These are phyloP conservation scores for Panurus biarmicus DNA, from an alignment of 2,113 vertebrate species.

Conservation along the genomic window DNA sequence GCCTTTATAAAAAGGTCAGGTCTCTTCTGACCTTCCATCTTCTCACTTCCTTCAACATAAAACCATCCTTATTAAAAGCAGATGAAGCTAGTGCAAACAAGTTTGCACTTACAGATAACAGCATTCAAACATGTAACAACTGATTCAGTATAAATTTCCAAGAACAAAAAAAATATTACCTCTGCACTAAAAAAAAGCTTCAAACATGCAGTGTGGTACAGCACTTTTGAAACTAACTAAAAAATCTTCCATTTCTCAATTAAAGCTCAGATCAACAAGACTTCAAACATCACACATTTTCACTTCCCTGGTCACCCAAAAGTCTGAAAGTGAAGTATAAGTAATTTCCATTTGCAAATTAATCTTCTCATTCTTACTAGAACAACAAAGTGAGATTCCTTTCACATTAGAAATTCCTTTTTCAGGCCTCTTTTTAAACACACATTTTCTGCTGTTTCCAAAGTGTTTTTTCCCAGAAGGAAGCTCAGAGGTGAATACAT, in stretches of 20 bases:
- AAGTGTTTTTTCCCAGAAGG: not conserved
- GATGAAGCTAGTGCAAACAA: not conserved
- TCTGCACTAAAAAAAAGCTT: not conserved
- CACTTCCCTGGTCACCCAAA: not conserved
- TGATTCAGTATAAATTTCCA: not conserved
- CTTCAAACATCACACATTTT: not conserved
- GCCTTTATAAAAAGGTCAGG: not conserved
- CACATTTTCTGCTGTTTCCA: not conserved
- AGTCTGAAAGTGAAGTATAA: accelerated
- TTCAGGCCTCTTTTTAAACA: not conserved
- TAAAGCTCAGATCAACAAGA: not conserved
- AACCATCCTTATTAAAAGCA: not conserved
- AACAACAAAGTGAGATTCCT: not conserved
- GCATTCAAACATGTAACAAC: not conserved
- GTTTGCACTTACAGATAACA: not conserved
- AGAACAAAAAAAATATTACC: not conserved
- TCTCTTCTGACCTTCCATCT: too few species aligned
- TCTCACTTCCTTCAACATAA: not conserved
- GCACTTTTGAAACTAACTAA: not conserved
- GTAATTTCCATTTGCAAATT: not conserved
- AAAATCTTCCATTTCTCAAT: not conserved
- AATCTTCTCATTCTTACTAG: not conserved
- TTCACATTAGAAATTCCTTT: not conserved
- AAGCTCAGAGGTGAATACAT: not conserved
- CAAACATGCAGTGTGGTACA: not conserved